These are phyloP conservation scores for Micrasema minimum DNA, from an alignment of 1,140 invertebrate genomes.

Conservation along the genomic window DNA sequence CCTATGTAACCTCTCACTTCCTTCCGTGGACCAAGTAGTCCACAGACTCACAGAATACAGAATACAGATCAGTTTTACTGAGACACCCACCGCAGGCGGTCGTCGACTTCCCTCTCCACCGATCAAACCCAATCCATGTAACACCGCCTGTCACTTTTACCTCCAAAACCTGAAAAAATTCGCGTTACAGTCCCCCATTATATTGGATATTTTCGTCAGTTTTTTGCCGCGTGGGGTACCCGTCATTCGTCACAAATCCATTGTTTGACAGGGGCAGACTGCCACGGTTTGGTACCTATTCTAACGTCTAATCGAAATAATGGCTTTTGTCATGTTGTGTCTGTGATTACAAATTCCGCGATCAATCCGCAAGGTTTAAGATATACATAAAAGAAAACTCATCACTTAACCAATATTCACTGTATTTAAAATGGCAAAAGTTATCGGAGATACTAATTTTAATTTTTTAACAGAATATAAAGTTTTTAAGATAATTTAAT, in stretches of 20 bases:
- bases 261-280: conserved; percentile 25
- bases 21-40: not conserved
- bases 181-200: not conserved
- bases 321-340: conserved; percentile 23
- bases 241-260: conserved; percentile 2
- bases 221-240: not conserved
- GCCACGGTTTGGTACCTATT: conserved; percentile 22
- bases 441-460: not conserved
- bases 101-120: not conserved
- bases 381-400: not conserved
- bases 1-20: not conserved
- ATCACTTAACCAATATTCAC: not conserved
- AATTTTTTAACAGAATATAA: not conserved
- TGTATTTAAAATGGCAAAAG: not conserved
- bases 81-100: not conserved
- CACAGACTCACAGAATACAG: too few species aligned
- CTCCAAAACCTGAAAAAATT: not conserved
- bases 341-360: not conserved
- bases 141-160: conserved; percentile 22
- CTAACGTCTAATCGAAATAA: conserved; percentile 29
- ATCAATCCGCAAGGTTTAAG: not conserved
- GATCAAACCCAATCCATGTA: not conserved
- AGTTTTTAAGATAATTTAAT: not conserved
- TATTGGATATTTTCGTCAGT: not conserved
- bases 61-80: conserved; percentile 7